Conservation (phyloP, 2,113 vertebrate species). For the Peromyscus californicus region DNA sequence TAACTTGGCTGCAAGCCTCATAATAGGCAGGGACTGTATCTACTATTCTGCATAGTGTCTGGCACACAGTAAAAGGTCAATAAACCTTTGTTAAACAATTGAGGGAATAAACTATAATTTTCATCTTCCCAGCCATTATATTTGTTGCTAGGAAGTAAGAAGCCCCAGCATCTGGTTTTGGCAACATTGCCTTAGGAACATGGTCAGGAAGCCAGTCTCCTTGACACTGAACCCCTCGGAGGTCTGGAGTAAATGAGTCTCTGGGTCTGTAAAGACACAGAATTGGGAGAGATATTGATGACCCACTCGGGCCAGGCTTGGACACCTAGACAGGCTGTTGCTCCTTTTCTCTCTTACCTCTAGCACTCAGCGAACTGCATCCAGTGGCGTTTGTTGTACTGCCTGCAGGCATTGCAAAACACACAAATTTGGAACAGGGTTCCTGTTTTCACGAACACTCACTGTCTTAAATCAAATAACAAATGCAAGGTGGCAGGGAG, state of each 20-base stretch:
- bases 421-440: neutral
- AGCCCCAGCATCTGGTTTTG: neutral
- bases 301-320: neutral
- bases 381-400: neutral
- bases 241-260: neutral
- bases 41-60: neutral
- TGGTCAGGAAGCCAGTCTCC: neutral
- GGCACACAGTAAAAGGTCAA: neutral
- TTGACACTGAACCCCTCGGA: neutral
- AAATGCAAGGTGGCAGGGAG: slow-evolving; percentile 6
- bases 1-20: neutral
- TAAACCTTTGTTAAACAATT: slow-evolving; percentile 32
- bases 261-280: neutral
- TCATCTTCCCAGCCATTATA: neutral
- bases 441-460: neutral
- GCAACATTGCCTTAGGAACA: neutral
- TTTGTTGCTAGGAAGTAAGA: slow-evolving; percentile 10
- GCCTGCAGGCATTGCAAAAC: neutral
- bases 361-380: neutral
- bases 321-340: too few relatives aligned
- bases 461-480: slow-evolving; percentile 54
- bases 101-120: neutral
- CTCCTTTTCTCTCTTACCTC: neutral
- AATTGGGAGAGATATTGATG: neutral
- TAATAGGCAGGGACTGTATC: neutral